Conservation (phyloP, 1,140 invertebrate genomes). For the Galendromus occidentalis region DNA sequence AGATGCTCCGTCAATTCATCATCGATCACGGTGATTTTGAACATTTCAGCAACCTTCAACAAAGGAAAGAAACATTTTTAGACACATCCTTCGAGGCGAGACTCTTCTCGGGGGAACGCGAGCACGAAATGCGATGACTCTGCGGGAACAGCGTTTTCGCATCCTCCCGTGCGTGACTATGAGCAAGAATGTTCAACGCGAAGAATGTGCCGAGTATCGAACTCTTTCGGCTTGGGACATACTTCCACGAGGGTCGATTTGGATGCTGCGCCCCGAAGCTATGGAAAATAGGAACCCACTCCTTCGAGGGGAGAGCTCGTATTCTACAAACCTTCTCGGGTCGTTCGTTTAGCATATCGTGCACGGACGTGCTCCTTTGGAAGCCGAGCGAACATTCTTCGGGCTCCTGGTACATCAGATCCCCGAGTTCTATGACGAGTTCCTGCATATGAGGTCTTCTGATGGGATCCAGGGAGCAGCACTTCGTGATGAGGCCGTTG, state of each 20-base stretch:
- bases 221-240: too few species aligned
- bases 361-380: background rate
- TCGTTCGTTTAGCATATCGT: conserved; percentile 7
- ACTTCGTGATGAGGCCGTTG: conserved; percentile 1
- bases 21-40: conserved; percentile 9
- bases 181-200: too few species aligned
- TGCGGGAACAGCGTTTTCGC: too few species aligned
- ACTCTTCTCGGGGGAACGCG: too few species aligned
- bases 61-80: too few species aligned
- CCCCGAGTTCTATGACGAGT: background rate
- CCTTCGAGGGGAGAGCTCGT: background rate
- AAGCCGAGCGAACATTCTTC: conserved; percentile 4
- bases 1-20: conserved; percentile 7
- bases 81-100: too few species aligned
- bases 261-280: too few species aligned
- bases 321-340: background rate
- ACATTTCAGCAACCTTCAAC: conserved; percentile 1
- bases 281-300: too few species aligned
- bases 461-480: background rate
- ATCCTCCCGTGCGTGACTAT: too few species aligned
- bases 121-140: too few species aligned
- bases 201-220: too few species aligned
- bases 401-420: conserved; percentile 4
- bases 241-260: too few species aligned
- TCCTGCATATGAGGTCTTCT: background rate